Evolutionary conservation across 2,797 vertebrate genomes (phyloP), one percentile per base, ranked within the genome.

Genomic region (Cuniculus paca): DNA sequence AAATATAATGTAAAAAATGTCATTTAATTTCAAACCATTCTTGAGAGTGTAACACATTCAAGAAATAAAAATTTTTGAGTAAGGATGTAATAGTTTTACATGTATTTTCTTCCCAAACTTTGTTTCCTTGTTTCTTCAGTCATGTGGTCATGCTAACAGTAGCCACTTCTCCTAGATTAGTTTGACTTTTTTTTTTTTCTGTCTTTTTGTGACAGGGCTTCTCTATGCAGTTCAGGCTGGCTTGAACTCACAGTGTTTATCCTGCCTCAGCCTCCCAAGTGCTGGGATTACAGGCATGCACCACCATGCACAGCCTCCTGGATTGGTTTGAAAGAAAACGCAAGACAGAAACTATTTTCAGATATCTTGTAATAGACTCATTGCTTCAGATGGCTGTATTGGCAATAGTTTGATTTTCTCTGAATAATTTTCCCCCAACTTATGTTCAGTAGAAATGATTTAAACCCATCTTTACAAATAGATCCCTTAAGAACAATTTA

Each of bases 311-410:
- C 5, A 54, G 52, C 52, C 94, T 80, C 60, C 9, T 89, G 87
- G 74, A 89, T 3, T 68, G 75, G 19, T 92, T 84, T 74, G 75
- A 97, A 74, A 95, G 89, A 80, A 93, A 97, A 91, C 77, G 87
- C 85, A 92, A 96, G 79, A 90, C 72, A 78, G 94, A 96, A 96
- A 95, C 86, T 87, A 95, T 95, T 92, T 95, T 24, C 58, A 95
- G 91, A 88, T 84, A 20, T 68, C 60, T 84, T 75, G 60, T 42
- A 93, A 95, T 74, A 88, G 54, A 60, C 45, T 95, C 82, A 94
- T 95, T 97, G 95, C 96, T 13, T 87, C 50, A 95, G 70, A 95
- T 84, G 97, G 45, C 86, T 91, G 80, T 93, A 70, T 68, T 90
- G 86, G 63, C 61, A 65, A 95, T 94, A 39, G 79, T 90, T 97